These are phyloP conservation scores for Solenopsis invicta DNA, from an alignment of 1,140 invertebrate genomes.

Conservation along the genomic window DNA sequence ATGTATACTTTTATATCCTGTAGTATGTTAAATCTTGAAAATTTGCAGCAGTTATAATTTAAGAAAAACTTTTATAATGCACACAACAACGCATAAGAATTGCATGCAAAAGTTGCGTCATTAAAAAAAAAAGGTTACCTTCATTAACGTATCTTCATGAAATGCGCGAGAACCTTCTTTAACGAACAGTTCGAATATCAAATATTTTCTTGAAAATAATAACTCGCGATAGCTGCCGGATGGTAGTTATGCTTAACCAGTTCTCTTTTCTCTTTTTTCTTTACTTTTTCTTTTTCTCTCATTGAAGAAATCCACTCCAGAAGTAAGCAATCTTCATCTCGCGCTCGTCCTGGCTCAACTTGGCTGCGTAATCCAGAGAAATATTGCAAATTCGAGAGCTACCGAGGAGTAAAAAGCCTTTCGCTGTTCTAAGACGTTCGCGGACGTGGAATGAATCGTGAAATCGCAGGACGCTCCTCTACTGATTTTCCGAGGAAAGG, in stretches of 20 bases:
- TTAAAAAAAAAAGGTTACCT: background rate
- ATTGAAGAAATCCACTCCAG: slow-evolving; percentile 32
- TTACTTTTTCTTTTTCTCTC: background rate
- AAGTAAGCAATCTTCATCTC: slow-evolving; percentile 45
- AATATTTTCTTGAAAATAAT: slow-evolving; percentile 56
- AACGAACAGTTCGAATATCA: slow-evolving; percentile 29
- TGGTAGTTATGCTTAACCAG: slow-evolving; percentile 23
- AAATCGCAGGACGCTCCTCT: slow-evolving; percentile 52
- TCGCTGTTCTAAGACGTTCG: slow-evolving; percentile 55
- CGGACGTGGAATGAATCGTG: slow-evolving; percentile 66
- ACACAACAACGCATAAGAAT: background rate
- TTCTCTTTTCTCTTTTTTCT: background rate
- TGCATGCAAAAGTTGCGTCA: background rate
- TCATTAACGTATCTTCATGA: slow-evolving; percentile 14
- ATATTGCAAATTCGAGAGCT: slow-evolving; percentile 67
- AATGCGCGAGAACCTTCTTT: background rate
- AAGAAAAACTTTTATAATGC: background rate
- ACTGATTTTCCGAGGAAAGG: slow-evolving; percentile 47
- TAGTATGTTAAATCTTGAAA: background rate
- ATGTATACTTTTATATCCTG: background rate
- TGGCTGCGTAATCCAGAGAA: slow-evolving; percentile 60
- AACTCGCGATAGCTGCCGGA: background rate
- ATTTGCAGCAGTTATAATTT: slow-evolving; percentile 7
- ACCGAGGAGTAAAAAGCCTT: slow-evolving; percentile 59
- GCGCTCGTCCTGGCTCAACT: slow-evolving; percentile 22